These are phyloP conservation scores for Enhydra lutris DNA, from an alignment of 2,113 vertebrate species.

Conservation along the genomic window DNA sequence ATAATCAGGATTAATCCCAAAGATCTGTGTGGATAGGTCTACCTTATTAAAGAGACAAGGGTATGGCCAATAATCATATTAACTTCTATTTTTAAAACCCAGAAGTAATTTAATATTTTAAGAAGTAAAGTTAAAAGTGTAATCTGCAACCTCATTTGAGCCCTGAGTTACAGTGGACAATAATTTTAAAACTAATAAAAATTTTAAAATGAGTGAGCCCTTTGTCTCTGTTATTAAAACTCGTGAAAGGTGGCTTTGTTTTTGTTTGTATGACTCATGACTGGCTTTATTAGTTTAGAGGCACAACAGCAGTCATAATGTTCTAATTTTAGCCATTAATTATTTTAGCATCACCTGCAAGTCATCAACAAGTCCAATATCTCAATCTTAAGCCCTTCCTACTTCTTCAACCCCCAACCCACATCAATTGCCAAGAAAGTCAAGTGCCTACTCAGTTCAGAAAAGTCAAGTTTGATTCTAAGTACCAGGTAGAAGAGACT, in stretches of 20 bases:
- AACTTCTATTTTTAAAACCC: background rate
- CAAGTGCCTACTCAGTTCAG: background rate
- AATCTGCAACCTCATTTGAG: background rate
- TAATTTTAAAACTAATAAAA: background rate
- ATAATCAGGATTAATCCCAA: background rate
- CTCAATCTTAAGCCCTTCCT: background rate
- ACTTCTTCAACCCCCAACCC: background rate
- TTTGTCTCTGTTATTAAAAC: background rate
- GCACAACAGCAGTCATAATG: background rate
- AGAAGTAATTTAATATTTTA: background rate
- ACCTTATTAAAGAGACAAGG: background rate
- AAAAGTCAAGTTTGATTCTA: background rate
- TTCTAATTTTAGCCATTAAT: background rate
- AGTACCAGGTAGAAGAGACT: background rate
- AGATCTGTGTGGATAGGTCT: no score
- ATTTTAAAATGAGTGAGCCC: background rate
- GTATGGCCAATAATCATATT: background rate
- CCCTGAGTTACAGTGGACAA: background rate
- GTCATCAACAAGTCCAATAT: background rate
- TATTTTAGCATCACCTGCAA: background rate
- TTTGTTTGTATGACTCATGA: background rate
- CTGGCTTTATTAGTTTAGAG: background rate
- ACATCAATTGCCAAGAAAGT: background rate
- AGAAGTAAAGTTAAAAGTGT: background rate
- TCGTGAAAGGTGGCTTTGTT: no score